Conservation (phyloP, 2,888 invertebrate genomes). For the Thecophora atra region DNA sequence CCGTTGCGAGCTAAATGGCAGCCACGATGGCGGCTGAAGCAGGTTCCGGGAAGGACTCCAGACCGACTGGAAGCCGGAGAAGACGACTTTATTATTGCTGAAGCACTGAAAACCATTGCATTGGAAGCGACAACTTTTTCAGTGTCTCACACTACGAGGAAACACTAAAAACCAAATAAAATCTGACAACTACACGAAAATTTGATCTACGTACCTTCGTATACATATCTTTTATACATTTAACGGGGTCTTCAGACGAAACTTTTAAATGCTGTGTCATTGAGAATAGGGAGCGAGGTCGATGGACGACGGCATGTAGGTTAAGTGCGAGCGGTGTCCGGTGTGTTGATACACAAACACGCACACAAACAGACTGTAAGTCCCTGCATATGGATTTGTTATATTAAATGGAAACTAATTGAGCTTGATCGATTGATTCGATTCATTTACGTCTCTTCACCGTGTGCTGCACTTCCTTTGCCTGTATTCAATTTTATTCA, state of each 20-base stretch:
- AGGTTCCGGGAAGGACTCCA: not conserved
- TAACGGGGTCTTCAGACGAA: not conserved
- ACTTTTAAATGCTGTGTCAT: not conserved
- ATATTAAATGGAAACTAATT: constrained; percentile 8
- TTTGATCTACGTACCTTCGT: too few species aligned
- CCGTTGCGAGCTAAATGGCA: not conserved
- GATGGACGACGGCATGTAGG: not conserved
- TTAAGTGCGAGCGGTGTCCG: too few species aligned
- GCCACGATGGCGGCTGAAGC: not conserved
- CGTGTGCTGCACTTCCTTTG: not conserved
- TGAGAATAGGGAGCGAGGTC: not conserved
- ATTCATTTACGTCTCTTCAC: not conserved
- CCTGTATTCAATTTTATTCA: not conserved
- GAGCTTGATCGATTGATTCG: constrained; percentile 9
- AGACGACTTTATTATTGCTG: not conserved
- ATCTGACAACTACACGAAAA: too few species aligned
- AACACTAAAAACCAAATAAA: constrained; percentile 13
- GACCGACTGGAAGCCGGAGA: not conserved
- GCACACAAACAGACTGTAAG: not conserved
- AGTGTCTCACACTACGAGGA: not conserved
- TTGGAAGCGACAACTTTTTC: not conserved
- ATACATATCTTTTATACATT: constrained; percentile 1
- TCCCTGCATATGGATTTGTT: not conserved
- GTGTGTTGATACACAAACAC: not conserved
- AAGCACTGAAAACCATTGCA: not conserved